Evolutionary conservation across 2,888 invertebrate species (phyloP).

Genomic region (Bombylius discolor): DNA sequence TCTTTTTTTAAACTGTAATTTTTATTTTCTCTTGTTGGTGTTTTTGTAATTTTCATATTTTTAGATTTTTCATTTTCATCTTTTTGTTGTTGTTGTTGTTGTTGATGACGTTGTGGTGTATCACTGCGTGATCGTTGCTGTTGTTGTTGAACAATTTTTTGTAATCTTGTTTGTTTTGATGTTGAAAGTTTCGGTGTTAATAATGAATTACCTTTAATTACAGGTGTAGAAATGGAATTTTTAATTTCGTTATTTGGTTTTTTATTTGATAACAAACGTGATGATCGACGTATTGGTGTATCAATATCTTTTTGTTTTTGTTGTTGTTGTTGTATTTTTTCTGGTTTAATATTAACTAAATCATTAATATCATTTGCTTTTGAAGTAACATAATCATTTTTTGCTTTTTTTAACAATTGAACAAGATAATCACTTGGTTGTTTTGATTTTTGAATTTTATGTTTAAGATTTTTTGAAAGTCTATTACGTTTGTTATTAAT

Average conservation of each 20-base stretch:
- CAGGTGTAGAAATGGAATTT: background rate
- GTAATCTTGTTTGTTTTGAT: background rate
- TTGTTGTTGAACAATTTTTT: background rate
- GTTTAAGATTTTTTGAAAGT: background rate
- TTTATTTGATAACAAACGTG: background rate
- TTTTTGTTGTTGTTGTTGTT: too few relatives aligned
- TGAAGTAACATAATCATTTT: too few relatives aligned
- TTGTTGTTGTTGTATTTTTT: background rate
- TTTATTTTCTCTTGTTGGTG: too few relatives aligned
- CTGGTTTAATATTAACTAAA: too few relatives aligned
- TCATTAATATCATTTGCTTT: too few relatives aligned
- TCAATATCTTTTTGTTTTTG: background rate
- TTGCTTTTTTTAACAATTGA: too few relatives aligned
- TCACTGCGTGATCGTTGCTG: background rate
- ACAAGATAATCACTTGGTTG: too few relatives aligned
- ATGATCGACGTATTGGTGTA: background rate
- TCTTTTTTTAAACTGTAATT: too few relatives aligned
- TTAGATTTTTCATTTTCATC: too few relatives aligned
- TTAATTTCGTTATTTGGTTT: background rate
- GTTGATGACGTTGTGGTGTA: background rate
- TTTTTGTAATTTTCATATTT: too few relatives aligned
- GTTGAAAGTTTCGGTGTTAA: background rate
- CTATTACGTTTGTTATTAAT: background rate
- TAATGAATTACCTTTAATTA: background rate
- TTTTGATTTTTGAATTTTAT: too few relatives aligned